Evolutionary conservation across 2,113 vertebrate genomes (phyloP), one percentile per base, ranked within the genome.

Genomic region (Calidris pygmaea): DNA sequence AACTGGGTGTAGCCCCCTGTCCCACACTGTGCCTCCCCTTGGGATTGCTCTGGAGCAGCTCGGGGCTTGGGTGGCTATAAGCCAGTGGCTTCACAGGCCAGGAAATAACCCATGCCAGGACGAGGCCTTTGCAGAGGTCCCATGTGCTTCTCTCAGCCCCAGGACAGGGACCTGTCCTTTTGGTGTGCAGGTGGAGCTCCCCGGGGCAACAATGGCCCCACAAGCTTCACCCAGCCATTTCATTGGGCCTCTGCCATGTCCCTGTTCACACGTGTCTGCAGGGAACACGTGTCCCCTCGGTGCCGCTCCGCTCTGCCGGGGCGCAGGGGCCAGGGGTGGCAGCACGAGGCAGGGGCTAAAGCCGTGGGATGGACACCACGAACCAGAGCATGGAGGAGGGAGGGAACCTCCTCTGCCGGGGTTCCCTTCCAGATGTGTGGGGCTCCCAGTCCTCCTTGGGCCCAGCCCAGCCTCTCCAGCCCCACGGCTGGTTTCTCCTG

Each of bases 341-440:
- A 72, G 62, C 11, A 2, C 2, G 0, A 45, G 39, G 22, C 22
- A 34, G n/a, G 30, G 24, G 4, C 3, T 35, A 34, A n/a, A 85
- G 73, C 53, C 23, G 29, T 0, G 0, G 21, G 16, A 14, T 55
- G 79, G 17, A 22, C 34, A 53, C 5, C 34, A 7, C 3, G 7
- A 82, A 58, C 10, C 45, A 65, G 55, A 62, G 50, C 30, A 2
- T 29, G 37, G 29, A 43, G 29, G 30, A 12, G 8, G 35, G 34
- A 24, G 41, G 5, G 35, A n/a, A n/a, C 24, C 10, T 18, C 14
- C 1, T 14, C 17, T 29, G 41, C 53, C 43, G 1, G 1, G 9
- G 5, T 23, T 58, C 35, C n/a, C 29, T 10, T 39, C n/a, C 32
- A 12, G 15, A 18, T 2, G 9, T 15, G 21, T 24, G 60, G 32